Base-by-base conservation (phyloP, 2,797 vertebrate genomes). In the Sardinella longiceps region DNA sequence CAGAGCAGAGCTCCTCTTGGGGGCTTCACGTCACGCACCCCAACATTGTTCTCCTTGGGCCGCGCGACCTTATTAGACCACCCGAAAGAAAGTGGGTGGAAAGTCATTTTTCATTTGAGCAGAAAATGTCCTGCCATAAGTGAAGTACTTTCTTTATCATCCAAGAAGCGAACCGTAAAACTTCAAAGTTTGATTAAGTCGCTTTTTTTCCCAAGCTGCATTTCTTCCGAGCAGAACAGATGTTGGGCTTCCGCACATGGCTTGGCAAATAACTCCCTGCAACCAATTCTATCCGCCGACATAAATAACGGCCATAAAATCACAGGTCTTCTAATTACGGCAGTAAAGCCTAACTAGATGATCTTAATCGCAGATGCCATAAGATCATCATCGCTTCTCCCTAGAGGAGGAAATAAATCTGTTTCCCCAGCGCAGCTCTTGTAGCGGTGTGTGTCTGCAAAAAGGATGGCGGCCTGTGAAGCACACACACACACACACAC, bases 251-350 rank as follows among this genome's bases (percentile, higher is more conserved):
- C 83, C 80, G 86, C 88, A 88, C 88, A 90, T 91, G 88, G 81
- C 82, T 88, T 85, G 80, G 86, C 86, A 85, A 90, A 89, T 85
- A 83, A 58, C 84, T 87, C 80, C 86, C 87, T 87, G 86, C 86
- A 87, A 88, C 85, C 87, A 90, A 89, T 90, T 91, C 89, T 88
- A 87, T 85, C 83, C 87, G 82, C 80, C 51, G 89, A 87, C 88
- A 90, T 88, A 91, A 91, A 90, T 90, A 90, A 87, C 83, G 70
- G 84, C 84, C 83, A 88, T 89, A 89, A 87, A 89, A 84, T 88
- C 77, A 83, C 88, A 88, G 88, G 85, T 89, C 85, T 86, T 90
- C 84, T 89, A 89, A 90, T 91, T 92, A 89, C 86, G 88, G 89
- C 80, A 88, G 84, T 88, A 89, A 90, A 90, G 50, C 66, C 81